A percentile compares a stretch with the other conserved stretches of the same genome.
Conservation (phyloP, 2,888 invertebrate species). For the Leptogaster cylindrica region DNA sequence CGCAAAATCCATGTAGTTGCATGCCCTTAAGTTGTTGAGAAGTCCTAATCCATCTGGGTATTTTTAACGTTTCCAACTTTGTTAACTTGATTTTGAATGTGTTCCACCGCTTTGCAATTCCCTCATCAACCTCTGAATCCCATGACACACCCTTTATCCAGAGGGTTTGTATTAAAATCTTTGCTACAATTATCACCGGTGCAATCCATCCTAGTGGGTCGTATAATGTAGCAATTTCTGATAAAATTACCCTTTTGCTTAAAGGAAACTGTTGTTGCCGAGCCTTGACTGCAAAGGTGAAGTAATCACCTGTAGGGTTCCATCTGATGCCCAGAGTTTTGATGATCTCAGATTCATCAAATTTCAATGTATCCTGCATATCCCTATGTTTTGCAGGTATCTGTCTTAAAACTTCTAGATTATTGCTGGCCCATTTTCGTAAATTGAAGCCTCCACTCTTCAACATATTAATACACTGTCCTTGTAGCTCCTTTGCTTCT, state of each 20-base stretch:
- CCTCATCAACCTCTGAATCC: background rate
- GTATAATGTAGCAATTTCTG: background rate
- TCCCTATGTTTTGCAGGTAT: background rate
- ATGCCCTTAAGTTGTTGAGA: background rate
- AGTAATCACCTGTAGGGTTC: background rate
- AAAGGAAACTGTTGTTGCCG: no score
- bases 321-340: background rate
- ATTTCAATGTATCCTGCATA: background rate
- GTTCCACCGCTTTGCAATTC: background rate
- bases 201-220: background rate
- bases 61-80: background rate
- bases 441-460: background rate
- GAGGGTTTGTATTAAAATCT: background rate
- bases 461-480: background rate
- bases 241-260: background rate
- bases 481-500: background rate
- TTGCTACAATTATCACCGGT: background rate
- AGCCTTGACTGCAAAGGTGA: background rate
- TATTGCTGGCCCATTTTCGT: background rate
- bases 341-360: background rate
- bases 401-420: background rate
- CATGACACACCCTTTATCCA: background rate
- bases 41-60: background rate
- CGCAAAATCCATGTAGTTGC: slow-evolving; percentile 1
- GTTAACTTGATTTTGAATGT: background rate